A percentile compares a stretch with the other conserved stretches of the same genome.
Evolutionary conservation across 2,888 invertebrate genomes (phyloP).

Genomic region (Meganola albula): DNA sequence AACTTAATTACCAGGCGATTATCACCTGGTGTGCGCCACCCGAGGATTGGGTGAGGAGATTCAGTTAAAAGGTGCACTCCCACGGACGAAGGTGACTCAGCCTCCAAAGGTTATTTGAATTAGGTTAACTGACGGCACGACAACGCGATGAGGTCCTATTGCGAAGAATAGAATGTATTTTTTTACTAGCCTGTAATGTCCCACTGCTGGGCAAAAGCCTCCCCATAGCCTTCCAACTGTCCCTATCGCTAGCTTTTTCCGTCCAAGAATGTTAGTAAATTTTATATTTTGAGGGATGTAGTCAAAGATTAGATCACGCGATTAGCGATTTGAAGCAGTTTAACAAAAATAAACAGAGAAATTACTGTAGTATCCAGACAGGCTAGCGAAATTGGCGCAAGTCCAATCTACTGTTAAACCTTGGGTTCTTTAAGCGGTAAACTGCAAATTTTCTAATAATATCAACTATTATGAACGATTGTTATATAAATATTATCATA

Average conservation of each 20-base stretch:
- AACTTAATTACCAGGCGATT: too few relatives aligned
- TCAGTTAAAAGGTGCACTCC: too few relatives aligned
- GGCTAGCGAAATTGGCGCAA: slow-evolving; percentile 45
- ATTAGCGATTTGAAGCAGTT: slow-evolving; percentile 38
- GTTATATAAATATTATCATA: slow-evolving; percentile 21
- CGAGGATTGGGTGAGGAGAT: too few relatives aligned
- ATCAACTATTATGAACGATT: slow-evolving; percentile 25
- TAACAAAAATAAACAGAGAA: slow-evolving; percentile 46
- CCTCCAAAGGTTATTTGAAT: too few relatives aligned
- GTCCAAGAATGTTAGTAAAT: neutral
- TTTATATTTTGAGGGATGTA: too few relatives aligned
- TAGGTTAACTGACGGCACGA: too few relatives aligned
- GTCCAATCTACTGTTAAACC: slow-evolving; percentile 49
- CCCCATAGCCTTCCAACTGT: neutral
- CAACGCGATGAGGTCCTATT: too few relatives aligned
- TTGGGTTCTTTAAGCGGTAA: slow-evolving; percentile 41
- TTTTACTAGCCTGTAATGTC: too few relatives aligned
- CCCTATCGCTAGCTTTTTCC: neutral
- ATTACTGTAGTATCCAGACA: slow-evolving; percentile 46
- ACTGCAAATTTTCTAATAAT: slow-evolving; percentile 37
- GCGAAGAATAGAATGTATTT: too few relatives aligned
- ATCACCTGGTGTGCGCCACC: too few relatives aligned
- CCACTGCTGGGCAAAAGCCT: too few relatives aligned
- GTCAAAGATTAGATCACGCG: slow-evolving; percentile 23
- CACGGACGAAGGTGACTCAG: too few relatives aligned